These are phyloP conservation scores for Lathamus discolor DNA, from an alignment of 2,113 vertebrate species.

Conservation along the genomic window DNA sequence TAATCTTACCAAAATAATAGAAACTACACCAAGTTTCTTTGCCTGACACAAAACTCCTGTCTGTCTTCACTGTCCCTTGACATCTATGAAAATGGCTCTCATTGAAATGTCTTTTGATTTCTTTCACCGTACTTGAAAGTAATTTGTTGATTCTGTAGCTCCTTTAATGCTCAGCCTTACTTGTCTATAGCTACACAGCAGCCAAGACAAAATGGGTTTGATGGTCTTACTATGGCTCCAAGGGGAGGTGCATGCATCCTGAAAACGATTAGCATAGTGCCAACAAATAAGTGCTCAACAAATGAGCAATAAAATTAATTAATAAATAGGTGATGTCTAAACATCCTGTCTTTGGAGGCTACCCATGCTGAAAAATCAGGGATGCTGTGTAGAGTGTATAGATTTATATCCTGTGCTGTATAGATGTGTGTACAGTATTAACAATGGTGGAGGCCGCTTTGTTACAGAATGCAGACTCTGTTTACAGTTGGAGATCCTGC, in stretches of 20 bases:
- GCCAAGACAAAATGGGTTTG: neutral
- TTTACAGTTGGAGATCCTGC: neutral
- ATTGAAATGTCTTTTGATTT: neutral
- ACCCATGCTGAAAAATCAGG: neutral
- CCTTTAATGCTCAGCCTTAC: neutral
- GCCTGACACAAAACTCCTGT: neutral
- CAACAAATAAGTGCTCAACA: neutral
- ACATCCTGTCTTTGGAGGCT: neutral
- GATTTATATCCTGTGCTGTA: neutral
- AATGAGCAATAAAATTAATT: neutral
- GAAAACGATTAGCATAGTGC: neutral
- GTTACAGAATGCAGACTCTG: neutral
- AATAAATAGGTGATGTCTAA: neutral
- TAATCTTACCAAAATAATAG: neutral
- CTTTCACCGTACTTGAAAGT: neutral
- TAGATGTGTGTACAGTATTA: neutral
- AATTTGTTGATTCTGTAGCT: neutral
- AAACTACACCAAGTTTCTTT: neutral
- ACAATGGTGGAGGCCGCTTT: accelerated
- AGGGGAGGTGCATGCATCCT: neutral
- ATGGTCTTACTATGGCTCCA: neutral
- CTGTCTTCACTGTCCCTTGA: neutral
- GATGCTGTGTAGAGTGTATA: neutral
- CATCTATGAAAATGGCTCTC: neutral
- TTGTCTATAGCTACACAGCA: neutral